These are phyloP conservation scores for Tokudaia muenninki DNA, from an alignment of 2,797 vertebrate species.

Conservation along the genomic window DNA sequence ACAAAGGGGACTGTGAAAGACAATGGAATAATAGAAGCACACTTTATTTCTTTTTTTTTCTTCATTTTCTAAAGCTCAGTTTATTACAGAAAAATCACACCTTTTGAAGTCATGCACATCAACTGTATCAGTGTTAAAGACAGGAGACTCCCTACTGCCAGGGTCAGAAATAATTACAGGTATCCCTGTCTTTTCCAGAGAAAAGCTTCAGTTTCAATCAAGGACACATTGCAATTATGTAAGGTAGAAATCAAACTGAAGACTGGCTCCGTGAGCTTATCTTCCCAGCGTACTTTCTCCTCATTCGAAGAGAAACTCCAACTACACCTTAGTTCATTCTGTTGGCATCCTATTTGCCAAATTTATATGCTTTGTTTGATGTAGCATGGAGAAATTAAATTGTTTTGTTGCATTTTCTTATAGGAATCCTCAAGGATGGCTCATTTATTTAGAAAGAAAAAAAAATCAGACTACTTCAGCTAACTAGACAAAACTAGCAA, in stretches of 20 bases:
- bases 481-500: background rate
- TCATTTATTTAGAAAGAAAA: constrained; percentile 16
- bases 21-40: background rate
- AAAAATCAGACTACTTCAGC: constrained; percentile 18
- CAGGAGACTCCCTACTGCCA: background rate
- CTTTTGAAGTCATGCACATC: constrained; percentile 8
- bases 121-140: constrained; percentile 23
- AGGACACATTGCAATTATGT: constrained; percentile 25
- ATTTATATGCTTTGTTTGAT: background rate
- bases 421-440: background rate
- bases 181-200: background rate
- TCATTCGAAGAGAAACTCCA: constrained; percentile 14
- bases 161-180: constrained; percentile 59
- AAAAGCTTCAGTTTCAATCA: constrained; percentile 8
- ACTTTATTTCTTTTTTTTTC: background rate
- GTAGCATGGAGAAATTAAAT: background rate
- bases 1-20: background rate
- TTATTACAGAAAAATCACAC: constrained; percentile 41
- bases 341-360: background rate
- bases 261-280: background rate
- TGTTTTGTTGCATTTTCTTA: constrained; percentile 53
- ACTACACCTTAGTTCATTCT: background rate
- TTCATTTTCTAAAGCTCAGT: background rate
- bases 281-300: background rate
- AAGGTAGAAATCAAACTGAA: background rate